Evolutionary conservation across 2,113 vertebrate genomes (phyloP).

Genomic region (cattle (Bos taurus)): DNA sequence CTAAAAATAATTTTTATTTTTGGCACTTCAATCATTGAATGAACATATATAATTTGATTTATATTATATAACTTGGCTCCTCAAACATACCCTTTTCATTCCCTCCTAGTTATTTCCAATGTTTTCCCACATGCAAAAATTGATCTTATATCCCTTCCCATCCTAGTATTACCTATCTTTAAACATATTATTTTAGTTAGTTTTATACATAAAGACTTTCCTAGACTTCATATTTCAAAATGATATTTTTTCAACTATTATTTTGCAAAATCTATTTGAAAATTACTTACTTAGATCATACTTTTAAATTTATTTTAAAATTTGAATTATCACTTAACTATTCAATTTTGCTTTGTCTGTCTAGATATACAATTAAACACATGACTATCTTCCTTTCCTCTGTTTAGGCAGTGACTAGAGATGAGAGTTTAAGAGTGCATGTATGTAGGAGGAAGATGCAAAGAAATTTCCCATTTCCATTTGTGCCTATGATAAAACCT

Average conservation of each 20-base stretch:
- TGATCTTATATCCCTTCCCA: neutral
- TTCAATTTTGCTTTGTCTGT: neutral
- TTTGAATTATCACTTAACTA: neutral
- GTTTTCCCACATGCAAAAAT: too few species aligned
- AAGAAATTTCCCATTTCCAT: neutral
- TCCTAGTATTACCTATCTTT: neutral
- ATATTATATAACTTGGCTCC: neutral
- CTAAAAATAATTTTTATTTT: neutral
- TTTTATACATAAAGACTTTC: neutral
- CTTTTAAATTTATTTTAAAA: neutral
- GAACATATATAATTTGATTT: neutral
- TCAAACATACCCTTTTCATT: neutral
- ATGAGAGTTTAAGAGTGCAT: accelerated
- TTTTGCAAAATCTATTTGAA: neutral
- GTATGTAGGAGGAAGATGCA: neutral
- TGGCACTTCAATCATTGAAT: neutral
- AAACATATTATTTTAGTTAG: neutral
- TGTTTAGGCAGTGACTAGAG: neutral
- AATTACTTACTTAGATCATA: neutral
- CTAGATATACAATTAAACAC: neutral
- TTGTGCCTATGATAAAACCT: neutral
- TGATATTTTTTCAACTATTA: neutral
- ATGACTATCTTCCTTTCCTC: neutral
- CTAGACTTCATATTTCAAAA: neutral
- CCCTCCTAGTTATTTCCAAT: neutral